Conservation (phyloP, 2,113 vertebrate genomes). For the human (Homo sapiens) region DNA sequence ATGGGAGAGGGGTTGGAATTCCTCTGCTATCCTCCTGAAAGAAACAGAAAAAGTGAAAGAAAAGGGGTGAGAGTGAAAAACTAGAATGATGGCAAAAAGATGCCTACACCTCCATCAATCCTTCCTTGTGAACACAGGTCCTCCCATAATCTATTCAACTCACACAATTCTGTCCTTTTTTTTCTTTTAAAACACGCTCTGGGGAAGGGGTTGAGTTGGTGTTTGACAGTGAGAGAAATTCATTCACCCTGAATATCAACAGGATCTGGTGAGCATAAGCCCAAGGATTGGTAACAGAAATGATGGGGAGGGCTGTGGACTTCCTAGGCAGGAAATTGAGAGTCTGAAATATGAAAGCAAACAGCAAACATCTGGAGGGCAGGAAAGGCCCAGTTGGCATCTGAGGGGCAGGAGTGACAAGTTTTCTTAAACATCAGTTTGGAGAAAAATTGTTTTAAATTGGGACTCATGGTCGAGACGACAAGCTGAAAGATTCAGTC, state of each 20-base stretch:
- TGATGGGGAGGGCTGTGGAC: neutral
- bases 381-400: too few species aligned
- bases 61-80: neutral
- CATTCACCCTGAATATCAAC: neutral
- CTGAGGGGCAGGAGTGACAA: neutral
- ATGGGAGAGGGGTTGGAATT: neutral
- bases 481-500: neutral
- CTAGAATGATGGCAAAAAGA: neutral
- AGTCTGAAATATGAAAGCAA: neutral
- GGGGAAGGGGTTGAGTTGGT: neutral
- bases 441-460: neutral
- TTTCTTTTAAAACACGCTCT: neutral
- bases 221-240: neutral
- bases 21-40: neutral
- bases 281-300: too few species aligned
- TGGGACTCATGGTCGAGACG: neutral
- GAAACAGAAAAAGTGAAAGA: neutral
- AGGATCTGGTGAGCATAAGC: neutral
- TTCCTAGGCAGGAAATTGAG: neutral
- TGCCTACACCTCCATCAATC: too few species aligned
- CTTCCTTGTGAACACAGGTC: too few species aligned
- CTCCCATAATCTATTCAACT: rapidly evolving
- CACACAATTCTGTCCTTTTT: neutral
- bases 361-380: neutral
- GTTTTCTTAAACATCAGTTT: too few species aligned